Percentiles rank a stretch among this genome's conserved stretches.
Evolutionary conservation across 2,113 vertebrate species (phyloP).

Genomic region (Sinocyclocheilus grahami): DNA sequence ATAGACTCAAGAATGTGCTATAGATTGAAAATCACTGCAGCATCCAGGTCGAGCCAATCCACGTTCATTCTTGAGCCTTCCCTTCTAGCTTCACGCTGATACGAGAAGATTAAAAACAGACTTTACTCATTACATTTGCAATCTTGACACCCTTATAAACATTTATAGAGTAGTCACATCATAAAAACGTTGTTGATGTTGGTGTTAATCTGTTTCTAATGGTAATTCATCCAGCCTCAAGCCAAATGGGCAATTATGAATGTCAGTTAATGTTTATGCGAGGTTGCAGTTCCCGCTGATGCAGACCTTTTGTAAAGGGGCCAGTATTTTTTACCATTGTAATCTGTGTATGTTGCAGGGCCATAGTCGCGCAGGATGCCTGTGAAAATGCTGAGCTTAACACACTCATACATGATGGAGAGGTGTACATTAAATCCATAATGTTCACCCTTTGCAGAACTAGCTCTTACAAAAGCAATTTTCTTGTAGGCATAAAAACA

Average conservation of each 20-base stretch:
- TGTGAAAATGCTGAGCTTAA: constrained; percentile 46
- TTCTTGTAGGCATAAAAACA: constrained; percentile 38
- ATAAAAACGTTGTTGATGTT: constrained; percentile 18
- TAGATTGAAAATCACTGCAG: constrained; percentile 21
- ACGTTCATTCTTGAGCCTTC: background rate
- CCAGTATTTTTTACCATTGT: constrained; percentile 29
- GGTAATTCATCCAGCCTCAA: constrained; percentile 17
- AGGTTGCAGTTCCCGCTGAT: constrained; percentile 42
- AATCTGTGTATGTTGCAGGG: constrained; percentile 1
- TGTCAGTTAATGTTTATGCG: constrained; percentile 25
- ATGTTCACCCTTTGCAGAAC: constrained; percentile 33
- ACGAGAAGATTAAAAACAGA: constrained; percentile 1
- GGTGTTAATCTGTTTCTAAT: constrained; percentile 31
- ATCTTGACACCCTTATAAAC: background rate
- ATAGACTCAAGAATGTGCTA: background rate
- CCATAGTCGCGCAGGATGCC: background rate
- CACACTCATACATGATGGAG: constrained; percentile 33
- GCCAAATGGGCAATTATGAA: constrained; percentile 36
- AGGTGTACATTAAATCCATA: constrained; percentile 25
- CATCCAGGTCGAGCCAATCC: background rate
- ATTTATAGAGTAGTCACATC: constrained; percentile 12
- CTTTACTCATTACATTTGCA: constrained; percentile 18
- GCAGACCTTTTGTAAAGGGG: constrained; percentile 23
- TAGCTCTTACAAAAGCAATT: constrained; percentile 24
- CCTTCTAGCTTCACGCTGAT: constrained; percentile 3